Evolutionary conservation across 2,113 vertebrate genomes (phyloP), one percentile per base, ranked within the genome.

Genomic region (Acanthisitta chloris): DNA sequence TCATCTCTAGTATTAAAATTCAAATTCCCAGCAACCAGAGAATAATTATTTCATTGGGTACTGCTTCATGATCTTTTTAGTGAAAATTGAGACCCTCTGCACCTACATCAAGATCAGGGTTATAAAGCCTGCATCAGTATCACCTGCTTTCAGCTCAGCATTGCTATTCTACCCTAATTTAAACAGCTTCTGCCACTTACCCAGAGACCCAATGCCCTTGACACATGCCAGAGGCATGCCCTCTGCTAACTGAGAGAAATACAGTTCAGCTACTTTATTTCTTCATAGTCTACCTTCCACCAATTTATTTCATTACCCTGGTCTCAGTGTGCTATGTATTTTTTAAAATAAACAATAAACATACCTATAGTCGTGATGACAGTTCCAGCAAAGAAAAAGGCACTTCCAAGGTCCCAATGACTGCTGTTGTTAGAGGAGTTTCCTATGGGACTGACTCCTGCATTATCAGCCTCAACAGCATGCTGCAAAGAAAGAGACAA

Each of bases 321-420:
- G 14, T 54, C 66, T 86, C 73, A 65, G 6, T 43, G 28, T 81
- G 33, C 31, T 43, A 49, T 20, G 8, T 48, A 43, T 55, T 82
- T 88, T 61, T 36, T 85, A 88, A 92, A 74, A 58, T 5, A 71
- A 83, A 38, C 14, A 59, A n/a, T 14, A 52, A 86, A 57, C 12
- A 66, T 98, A 99, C 99, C 99, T 97, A 99, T 99, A 28, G 99
- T 99, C 49, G 99, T 99, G 97, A 99, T 99, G 97, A 99, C 99
- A 1, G 99, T 99, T 89, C 99, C 99, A 83, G 99, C 99, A 78
- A 99, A 99, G 98, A 99, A 99, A 98, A 99, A 99, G 96, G 99
- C 98, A 97, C 99, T 99, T 97, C 99, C 98, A 5, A 99, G 98
- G 95, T 99, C 99, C 99, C 99, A 99, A 90, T 99, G 98, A 84